These are phyloP conservation scores for Diorhabda carinulata DNA, from an alignment of 1,140 invertebrate genomes.

Conservation along the genomic window DNA sequence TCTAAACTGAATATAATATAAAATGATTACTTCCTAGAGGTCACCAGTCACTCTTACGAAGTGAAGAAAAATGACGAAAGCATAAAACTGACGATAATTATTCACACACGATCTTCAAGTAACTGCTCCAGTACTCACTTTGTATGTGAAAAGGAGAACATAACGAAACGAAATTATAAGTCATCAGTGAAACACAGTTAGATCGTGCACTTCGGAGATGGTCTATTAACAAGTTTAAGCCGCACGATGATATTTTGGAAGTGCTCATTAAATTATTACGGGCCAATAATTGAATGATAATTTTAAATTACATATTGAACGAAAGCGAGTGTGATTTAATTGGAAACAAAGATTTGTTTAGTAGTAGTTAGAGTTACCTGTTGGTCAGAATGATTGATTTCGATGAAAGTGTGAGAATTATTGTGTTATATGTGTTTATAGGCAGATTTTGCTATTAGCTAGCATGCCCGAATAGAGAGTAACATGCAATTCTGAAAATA, in stretches of 20 bases:
- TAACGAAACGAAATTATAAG: conserved; percentile 7
- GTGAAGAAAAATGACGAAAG: not conserved
- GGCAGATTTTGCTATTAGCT: not conserved
- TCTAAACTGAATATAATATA: too few species aligned
- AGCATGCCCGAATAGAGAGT: not conserved
- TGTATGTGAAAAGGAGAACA: conserved; percentile 2
- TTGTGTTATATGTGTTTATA: conserved; percentile 6
- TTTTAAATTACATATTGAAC: not conserved
- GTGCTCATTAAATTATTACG: conserved; percentile 11
- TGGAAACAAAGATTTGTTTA: not conserved
- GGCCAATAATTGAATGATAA: conserved; percentile 14
- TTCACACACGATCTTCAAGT: not conserved
- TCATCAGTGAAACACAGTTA: conserved; percentile 2
- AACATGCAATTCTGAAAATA: not conserved
- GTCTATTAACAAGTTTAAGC: conserved; percentile 4
- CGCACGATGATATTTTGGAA: conserved; percentile 13
- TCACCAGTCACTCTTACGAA: not conserved
- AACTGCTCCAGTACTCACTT: conserved; percentile 3
- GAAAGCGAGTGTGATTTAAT: not conserved
- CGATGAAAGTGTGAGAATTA: conserved; percentile 10
- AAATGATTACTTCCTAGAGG: too few species aligned
- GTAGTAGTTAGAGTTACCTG: not conserved
- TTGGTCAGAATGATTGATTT: conserved; percentile 7
- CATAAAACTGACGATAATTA: not conserved
- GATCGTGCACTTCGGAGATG: not conserved